Percentiles rank a stretch among this genome's conserved stretches.
phyloP scores from a whole-genome alignment of 2,113 vertebrate genomes.

The Micronycteris hirsuta region DNA sequence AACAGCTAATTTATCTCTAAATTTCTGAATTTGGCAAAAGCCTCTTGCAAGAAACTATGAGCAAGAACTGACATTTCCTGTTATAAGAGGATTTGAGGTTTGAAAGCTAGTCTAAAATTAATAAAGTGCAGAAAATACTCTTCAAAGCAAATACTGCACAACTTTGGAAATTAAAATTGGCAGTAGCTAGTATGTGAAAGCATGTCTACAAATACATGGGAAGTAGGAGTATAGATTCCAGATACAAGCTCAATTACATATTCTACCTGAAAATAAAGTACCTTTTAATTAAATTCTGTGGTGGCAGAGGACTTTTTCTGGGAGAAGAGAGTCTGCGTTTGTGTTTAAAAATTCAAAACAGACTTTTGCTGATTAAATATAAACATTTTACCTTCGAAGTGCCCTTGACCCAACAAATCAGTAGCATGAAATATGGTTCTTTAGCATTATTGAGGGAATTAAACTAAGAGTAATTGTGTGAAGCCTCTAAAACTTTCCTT shows the following conservation, averaged over 20 bases:
- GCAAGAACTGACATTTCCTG: slow-evolving; percentile 20
- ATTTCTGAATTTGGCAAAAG: slow-evolving; percentile 39
- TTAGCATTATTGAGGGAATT: neutral
- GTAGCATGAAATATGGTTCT: neutral
- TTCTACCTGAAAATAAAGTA: slow-evolving; percentile 15
- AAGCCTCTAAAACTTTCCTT: neutral
- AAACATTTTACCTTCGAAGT: slow-evolving; percentile 3
- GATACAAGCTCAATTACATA: neutral
- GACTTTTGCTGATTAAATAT: neutral
- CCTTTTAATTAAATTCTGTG: neutral
- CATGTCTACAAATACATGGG: neutral
- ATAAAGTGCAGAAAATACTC: slow-evolving; percentile 41
- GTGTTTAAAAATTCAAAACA: neutral
- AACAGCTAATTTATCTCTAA: slow-evolving; percentile 29
- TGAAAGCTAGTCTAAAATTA: slow-evolving; percentile 29
- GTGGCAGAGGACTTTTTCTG: neutral
- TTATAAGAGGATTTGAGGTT: slow-evolving; percentile 18
- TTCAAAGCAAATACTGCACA: slow-evolving; percentile 37
- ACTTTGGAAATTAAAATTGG: slow-evolving; percentile 21
- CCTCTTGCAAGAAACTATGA: slow-evolving; percentile 23
- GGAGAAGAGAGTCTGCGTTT: neutral
- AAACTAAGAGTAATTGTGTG: neutral
- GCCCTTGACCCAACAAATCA: neutral
- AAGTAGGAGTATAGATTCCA: neutral
- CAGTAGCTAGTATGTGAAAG: neutral